Conservation (phyloP, 2,797 vertebrate genomes). For the Melanotaenia nigrans region DNA sequence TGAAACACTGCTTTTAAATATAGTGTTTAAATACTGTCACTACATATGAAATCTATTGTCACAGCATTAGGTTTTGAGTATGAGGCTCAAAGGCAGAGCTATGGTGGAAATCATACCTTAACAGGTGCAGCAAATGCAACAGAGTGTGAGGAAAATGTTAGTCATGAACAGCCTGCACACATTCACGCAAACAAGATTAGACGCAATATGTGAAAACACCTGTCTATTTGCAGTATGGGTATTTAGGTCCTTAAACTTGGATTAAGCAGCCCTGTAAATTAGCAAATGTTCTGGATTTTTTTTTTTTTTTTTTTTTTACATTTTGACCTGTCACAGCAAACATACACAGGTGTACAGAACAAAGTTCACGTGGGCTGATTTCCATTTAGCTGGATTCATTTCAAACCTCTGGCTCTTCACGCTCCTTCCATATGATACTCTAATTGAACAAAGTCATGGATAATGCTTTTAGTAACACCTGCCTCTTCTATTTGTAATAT, state of each 20-base stretch:
- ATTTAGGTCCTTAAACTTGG: slow-evolving; percentile 14
- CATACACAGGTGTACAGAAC: background rate
- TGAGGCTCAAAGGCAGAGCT: background rate
- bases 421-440: background rate
- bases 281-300: background rate
- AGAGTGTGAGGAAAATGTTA: slow-evolving; percentile 24
- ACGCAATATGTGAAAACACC: slow-evolving; percentile 18
- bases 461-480: background rate
- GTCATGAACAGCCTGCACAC: slow-evolving; percentile 21
- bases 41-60: slow-evolving; percentile 1
- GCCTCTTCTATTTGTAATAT: background rate
- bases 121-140: slow-evolving; percentile 10
- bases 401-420: background rate
- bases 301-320: background rate
- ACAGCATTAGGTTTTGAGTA: slow-evolving; percentile 2
- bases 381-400: background rate
- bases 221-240: background rate
- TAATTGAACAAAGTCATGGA: background rate
- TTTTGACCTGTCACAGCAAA: background rate
- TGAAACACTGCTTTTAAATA: slow-evolving; percentile 1
- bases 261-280: slow-evolving; percentile 16
- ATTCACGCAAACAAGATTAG: slow-evolving; percentile 15
- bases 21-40: background rate
- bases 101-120: slow-evolving; percentile 2
- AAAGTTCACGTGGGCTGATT: background rate